phyloP scores from a whole-genome alignment of 1,140 invertebrate species.

The Nephotettix cincticeps region DNA sequence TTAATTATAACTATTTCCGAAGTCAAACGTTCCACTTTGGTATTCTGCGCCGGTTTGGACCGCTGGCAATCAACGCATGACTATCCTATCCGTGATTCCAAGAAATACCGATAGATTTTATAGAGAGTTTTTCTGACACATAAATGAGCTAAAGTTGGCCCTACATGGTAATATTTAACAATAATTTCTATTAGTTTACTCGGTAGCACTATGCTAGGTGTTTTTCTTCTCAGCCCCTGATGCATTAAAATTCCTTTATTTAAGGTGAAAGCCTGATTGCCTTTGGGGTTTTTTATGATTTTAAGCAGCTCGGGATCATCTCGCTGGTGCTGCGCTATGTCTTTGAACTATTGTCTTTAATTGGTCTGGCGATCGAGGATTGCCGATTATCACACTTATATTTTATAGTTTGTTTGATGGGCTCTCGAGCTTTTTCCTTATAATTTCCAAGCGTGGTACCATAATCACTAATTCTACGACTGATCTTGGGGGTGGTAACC shows the following conservation, averaged over 20 bases:
- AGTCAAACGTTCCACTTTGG: background rate
- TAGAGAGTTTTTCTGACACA: background rate
- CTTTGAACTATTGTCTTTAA: no score
- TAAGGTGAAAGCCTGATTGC: no score
- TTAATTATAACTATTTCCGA: background rate
- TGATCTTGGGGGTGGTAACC: no score
- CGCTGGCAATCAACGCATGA: background rate
- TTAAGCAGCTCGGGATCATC: no score
- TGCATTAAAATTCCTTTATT: background rate
- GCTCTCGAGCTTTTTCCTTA: no score
- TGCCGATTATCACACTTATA: no score
- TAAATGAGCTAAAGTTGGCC: background rate
- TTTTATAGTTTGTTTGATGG: no score
- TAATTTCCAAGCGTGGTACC: no score
- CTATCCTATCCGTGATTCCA: background rate
- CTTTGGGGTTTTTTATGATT: no score
- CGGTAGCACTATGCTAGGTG: background rate
- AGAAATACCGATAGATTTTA: background rate
- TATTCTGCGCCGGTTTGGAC: background rate
- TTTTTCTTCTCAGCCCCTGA: background rate
- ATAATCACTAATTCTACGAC: no score
- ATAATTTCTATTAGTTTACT: background rate
- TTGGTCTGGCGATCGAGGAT: no score
- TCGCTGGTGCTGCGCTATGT: no score
- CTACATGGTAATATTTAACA: background rate